These are phyloP conservation scores for Riptortus pedestris DNA, from an alignment of 1,140 invertebrate species.

Conservation along the genomic window DNA sequence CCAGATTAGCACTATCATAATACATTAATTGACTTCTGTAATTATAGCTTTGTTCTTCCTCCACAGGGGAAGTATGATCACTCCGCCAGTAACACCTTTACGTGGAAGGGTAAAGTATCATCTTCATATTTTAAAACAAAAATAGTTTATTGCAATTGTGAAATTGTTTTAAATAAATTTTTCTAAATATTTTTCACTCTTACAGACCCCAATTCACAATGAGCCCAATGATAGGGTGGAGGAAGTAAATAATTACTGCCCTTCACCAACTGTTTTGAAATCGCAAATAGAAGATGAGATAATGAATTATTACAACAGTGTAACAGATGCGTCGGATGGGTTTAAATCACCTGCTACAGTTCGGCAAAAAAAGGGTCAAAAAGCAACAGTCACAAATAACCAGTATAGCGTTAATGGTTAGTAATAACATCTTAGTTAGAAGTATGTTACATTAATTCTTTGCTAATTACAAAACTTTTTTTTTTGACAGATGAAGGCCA, in stretches of 20 bases:
- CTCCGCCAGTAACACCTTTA: slow-evolving; percentile 26
- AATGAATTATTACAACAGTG: background rate
- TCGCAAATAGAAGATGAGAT: background rate
- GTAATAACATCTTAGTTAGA: background rate
- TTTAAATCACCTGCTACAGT: background rate
- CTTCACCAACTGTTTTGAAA: background rate
- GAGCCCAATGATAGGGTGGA: background rate
- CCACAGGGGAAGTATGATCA: slow-evolving; percentile 23
- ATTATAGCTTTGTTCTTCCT: no score
- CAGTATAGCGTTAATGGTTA: slow-evolving; percentile 9
- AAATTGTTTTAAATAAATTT: no score
- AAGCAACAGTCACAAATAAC: background rate
- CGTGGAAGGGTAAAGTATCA: slow-evolving; percentile 26
- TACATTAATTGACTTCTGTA: no score
- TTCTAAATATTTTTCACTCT: background rate
- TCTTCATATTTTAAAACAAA: no score
- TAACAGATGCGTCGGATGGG: background rate
- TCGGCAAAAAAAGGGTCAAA: background rate
- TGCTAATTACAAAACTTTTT: background rate
- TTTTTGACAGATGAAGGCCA: slow-evolving; percentile 5
- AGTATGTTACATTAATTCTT: no score
- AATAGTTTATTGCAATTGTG: no score
- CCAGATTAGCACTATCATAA: no score
- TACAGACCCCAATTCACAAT: background rate
- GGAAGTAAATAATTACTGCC: background rate